Conservation (phyloP, 2,113 vertebrate species). For the Hemibagrus wyckioides region DNA sequence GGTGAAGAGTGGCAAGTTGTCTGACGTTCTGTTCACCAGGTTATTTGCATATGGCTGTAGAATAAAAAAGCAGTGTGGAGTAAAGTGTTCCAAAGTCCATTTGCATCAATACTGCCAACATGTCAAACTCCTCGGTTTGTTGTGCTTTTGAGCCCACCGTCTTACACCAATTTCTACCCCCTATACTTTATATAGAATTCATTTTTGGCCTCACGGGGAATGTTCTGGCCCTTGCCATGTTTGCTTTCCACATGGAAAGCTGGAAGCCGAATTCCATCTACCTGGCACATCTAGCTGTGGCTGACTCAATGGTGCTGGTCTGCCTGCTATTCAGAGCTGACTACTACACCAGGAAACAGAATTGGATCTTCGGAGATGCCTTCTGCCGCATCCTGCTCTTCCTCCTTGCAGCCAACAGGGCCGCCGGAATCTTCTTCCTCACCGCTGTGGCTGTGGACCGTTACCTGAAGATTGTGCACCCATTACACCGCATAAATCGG, state of each 20-base stretch:
- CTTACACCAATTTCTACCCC: conserved; percentile 67
- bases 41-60: conserved; percentile 21
- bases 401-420: conserved; percentile 71
- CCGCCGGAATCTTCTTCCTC: conserved; percentile 75
- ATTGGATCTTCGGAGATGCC: conserved; percentile 74
- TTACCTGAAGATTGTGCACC: conserved; percentile 76
- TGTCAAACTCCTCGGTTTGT: conserved; percentile 56
- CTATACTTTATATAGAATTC: conserved; percentile 72
- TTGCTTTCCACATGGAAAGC: conserved; percentile 68
- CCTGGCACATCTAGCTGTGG: conserved; percentile 74
- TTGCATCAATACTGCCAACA: conserved; percentile 16
- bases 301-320: conserved; percentile 73
- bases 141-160: conserved; percentile 70
- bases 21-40: conserved; percentile 8
- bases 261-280: conserved; percentile 77
- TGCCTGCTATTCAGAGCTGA: conserved; percentile 76
- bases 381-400: conserved; percentile 74
- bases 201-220: conserved; percentile 74
- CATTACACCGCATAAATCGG: conserved; percentile 64
- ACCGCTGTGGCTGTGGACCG: conserved; percentile 75
- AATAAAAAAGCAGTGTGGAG: conserved; percentile 16
- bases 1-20: neutral
- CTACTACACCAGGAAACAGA: conserved; percentile 71
- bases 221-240: conserved; percentile 71
- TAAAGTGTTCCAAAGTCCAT: neutral